phyloP scores from a whole-genome alignment of 2,113 vertebrate genomes.

The Poecilia latipinna region DNA sequence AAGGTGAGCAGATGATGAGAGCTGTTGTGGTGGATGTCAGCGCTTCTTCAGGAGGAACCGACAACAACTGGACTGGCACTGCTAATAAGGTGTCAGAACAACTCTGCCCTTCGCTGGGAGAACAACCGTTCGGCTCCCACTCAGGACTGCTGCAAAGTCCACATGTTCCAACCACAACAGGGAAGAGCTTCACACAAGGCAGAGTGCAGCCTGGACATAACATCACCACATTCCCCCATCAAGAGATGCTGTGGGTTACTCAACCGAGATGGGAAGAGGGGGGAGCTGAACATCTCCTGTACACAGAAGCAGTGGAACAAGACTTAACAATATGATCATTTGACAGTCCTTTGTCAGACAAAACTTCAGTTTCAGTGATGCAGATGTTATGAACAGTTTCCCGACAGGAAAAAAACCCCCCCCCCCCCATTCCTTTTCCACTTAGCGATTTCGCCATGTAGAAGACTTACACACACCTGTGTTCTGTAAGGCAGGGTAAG shows the following conservation, averaged over 20 bases:
- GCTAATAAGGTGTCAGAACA: conserved; percentile 65
- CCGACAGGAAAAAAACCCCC: too few relatives aligned
- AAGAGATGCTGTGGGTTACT: conserved; percentile 5
- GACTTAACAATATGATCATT: too few relatives aligned
- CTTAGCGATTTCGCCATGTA: not conserved
- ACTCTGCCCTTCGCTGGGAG: conserved; percentile 36
- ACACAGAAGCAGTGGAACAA: conserved; percentile 7
- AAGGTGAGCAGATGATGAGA: conserved; percentile 63
- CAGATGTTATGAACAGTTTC: not conserved
- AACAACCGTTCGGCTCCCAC: conserved; percentile 23
- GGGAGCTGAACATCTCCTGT: conserved; percentile 19
- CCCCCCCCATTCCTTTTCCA: not conserved
- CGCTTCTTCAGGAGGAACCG: conserved; percentile 60
- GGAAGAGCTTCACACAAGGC: conserved; percentile 19
- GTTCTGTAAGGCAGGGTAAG: too few relatives aligned
- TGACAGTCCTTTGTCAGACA: not conserved
- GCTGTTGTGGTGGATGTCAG: conserved; percentile 50
- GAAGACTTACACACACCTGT: not conserved
- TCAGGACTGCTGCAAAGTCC: conserved; percentile 14
- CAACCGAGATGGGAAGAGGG: conserved; percentile 14
- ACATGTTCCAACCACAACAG: conserved; percentile 20
- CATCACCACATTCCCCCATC: not conserved
- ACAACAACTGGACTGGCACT: conserved; percentile 44
- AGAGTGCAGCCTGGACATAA: not conserved
- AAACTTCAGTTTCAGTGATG: not conserved